These are phyloP conservation scores for Parnassius glacialis DNA, from an alignment of 2,888 invertebrate genomes.

Conservation along the genomic window DNA sequence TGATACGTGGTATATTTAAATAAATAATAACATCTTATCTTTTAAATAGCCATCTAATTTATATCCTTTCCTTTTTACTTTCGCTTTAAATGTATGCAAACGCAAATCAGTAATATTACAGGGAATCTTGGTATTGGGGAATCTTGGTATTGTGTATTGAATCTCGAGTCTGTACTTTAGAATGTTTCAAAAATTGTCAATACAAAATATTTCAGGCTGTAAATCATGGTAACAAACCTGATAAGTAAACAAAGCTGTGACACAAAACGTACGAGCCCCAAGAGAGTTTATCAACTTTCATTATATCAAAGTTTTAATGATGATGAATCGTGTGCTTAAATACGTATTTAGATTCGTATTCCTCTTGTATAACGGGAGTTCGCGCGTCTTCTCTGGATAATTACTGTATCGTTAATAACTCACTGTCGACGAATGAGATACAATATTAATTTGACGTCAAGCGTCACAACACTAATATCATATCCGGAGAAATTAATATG, in stretches of 20 bases:
- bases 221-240: conserved; percentile 18
- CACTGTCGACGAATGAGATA: conserved; percentile 53
- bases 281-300: conserved; percentile 50
- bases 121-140: too few relatives aligned
- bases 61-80: too few relatives aligned
- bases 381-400: conserved; percentile 56
- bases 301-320: conserved; percentile 62
- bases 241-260: conserved; percentile 31
- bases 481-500: conserved; percentile 48
- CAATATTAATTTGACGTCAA: conserved; percentile 58
- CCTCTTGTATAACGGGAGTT: conserved; percentile 50
- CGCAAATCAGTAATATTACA: too few relatives aligned
- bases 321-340: conserved; percentile 58
- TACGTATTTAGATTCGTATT: conserved; percentile 54
- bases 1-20: too few relatives aligned
- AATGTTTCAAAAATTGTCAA: conserved; percentile 13
- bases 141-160: too few relatives aligned
- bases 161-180: too few relatives aligned
- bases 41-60: too few relatives aligned
- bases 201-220: conserved; percentile 19
- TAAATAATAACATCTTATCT: too few relatives aligned
- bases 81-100: too few relatives aligned
- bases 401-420: conserved; percentile 67
- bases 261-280: conserved; percentile 42
- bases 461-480: conserved; percentile 50